Percentiles rank a stretch among this genome's conserved stretches.
Conservation (phyloP, 2,113 vertebrate genomes). For the Panthera leo region DNA sequence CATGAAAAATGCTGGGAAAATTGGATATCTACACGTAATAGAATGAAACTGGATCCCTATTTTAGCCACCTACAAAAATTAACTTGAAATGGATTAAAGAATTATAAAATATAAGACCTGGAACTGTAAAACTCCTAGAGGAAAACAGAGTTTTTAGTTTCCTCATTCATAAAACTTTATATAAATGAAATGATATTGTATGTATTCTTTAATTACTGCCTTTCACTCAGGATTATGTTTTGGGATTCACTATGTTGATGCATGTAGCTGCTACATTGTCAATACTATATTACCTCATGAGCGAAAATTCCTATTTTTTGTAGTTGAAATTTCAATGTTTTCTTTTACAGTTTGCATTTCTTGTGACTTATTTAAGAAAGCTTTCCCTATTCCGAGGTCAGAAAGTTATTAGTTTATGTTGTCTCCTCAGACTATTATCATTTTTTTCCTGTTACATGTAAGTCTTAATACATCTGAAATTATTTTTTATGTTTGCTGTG, state of each 20-base stretch:
- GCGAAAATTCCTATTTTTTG: background rate
- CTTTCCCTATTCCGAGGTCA: background rate
- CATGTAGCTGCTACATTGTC: background rate
- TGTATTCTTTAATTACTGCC: background rate
- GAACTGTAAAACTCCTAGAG: background rate
- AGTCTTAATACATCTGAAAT: background rate
- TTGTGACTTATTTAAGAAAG: background rate
- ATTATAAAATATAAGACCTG: background rate
- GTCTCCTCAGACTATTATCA: background rate
- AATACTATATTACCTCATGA: background rate
- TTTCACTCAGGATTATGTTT: background rate
- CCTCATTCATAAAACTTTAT: background rate
- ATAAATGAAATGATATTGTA: background rate
- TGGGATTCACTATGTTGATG: too few relatives aligned
- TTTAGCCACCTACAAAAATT: background rate
- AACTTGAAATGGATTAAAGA: background rate
- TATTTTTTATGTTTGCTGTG: background rate
- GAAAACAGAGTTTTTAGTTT: background rate
- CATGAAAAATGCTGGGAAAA: background rate
- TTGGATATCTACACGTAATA: background rate
- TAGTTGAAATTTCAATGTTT: background rate
- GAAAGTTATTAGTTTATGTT: background rate
- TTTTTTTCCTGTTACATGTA: background rate
- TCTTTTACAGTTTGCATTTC: background rate
- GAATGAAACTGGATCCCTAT: background rate